These are phyloP conservation scores for Amblyteles armatorius DNA, from an alignment of 2,888 invertebrate genomes.

Conservation along the genomic window DNA sequence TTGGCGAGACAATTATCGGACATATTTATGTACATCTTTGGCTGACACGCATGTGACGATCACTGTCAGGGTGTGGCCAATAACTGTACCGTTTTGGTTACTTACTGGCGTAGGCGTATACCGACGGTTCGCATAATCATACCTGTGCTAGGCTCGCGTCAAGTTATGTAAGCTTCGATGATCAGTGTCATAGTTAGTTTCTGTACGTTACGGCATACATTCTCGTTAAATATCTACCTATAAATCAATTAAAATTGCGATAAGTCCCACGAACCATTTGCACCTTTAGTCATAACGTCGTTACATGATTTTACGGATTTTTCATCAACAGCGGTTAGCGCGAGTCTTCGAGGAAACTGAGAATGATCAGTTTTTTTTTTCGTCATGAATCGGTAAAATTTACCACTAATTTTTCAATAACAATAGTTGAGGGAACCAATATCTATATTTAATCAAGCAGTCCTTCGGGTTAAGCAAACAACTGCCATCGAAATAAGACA, in stretches of 20 bases:
- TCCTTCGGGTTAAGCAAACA: constrained; percentile 31
- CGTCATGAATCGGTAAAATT: neutral
- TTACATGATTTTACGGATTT: neutral
- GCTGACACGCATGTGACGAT: neutral
- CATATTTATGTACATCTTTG: neutral
- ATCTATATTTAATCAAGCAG: constrained; percentile 11
- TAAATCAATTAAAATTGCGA: constrained; percentile 38
- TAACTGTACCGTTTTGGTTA: constrained; percentile 38
- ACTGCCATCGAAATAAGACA: constrained; percentile 69
- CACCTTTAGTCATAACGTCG: neutral
- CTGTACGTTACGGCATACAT: constrained; percentile 56
- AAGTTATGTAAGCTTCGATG: constrained; percentile 59
- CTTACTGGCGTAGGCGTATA: constrained; percentile 42
- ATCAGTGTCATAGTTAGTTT: constrained; percentile 56
- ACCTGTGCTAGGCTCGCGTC: constrained; percentile 48
- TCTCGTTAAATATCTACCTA: constrained; percentile 49
- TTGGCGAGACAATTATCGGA: constrained; percentile 10
- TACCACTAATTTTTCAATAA: neutral
- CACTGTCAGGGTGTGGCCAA: constrained; percentile 12
- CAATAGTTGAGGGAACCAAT: neutral
- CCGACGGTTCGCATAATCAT: constrained; percentile 44
- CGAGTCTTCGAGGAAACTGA: neutral
- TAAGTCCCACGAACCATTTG: constrained; percentile 1
- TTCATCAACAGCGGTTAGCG: neutral
- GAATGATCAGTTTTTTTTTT: neutral